These are phyloP conservation scores for Candidula unifasciata DNA, from an alignment of 2,888 invertebrate genomes.

Conservation along the genomic window DNA sequence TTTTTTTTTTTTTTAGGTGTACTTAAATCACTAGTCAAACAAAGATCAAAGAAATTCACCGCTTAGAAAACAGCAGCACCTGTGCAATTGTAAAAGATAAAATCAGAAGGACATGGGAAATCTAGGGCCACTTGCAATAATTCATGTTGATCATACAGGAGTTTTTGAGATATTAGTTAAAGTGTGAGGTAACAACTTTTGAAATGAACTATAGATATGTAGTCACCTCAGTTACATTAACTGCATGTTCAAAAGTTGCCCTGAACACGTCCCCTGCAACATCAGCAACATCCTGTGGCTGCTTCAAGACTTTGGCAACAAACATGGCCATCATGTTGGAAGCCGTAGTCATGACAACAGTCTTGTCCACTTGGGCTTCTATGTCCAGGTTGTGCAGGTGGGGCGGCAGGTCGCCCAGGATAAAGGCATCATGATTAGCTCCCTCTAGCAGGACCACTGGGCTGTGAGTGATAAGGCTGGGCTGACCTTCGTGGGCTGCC, in stretches of 20 bases:
- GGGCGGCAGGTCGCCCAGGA: constrained; percentile 42
- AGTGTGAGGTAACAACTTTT: too few species aligned
- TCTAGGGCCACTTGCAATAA: too few species aligned
- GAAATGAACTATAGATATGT: too few species aligned
- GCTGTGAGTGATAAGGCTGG: constrained; percentile 32
- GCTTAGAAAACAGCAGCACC: too few species aligned
- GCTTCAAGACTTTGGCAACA: constrained; percentile 36
- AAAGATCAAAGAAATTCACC: too few species aligned
- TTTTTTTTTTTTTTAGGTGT: too few species aligned
- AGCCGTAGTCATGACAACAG: constrained; percentile 39
- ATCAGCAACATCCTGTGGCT: constrained; percentile 1
- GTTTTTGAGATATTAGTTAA: too few species aligned
- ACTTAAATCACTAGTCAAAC: too few species aligned
- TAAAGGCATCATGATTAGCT: constrained; percentile 54
- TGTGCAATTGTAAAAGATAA: too few species aligned
- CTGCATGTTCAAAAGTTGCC: constrained; percentile 42
- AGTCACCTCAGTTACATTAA: constrained; percentile 36
- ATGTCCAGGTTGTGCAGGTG: constrained; percentile 50
- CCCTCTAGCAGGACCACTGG: constrained; percentile 54
- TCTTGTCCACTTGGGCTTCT: constrained; percentile 46
- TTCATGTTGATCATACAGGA: too few species aligned
- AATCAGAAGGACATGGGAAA: too few species aligned
- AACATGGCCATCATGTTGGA: constrained; percentile 50
- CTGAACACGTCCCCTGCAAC: constrained; percentile 33
- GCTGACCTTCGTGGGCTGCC: constrained; percentile 10